Conservation (phyloP, 2,888 invertebrate species). For the Anagyrus pseudococci region DNA sequence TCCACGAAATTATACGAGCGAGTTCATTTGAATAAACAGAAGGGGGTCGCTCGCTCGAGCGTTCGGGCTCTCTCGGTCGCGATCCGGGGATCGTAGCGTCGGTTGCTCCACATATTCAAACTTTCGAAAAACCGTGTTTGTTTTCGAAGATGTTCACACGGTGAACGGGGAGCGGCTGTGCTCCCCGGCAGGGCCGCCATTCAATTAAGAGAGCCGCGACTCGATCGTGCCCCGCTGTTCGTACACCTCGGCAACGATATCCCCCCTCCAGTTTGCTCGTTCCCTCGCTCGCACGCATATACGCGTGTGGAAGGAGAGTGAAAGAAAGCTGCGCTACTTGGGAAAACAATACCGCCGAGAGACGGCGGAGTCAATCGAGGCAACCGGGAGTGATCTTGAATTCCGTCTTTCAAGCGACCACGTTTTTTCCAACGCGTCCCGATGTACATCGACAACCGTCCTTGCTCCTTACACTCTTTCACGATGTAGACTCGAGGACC, state of each 20-base stretch:
- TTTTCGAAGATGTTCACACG: slow-evolving; percentile 38
- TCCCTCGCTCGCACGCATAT: background rate
- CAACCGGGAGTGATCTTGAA: slow-evolving; percentile 26
- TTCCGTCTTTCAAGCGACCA: slow-evolving; percentile 24
- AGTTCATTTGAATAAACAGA: slow-evolving; percentile 35
- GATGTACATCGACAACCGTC: slow-evolving; percentile 33
- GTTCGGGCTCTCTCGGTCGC: background rate
- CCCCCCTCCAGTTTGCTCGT: too few species aligned
- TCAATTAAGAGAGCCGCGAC: slow-evolving; percentile 24
- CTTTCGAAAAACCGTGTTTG: slow-evolving; percentile 36
- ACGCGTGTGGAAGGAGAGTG: too few species aligned
- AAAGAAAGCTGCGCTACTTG: too few species aligned
- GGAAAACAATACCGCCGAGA: background rate
- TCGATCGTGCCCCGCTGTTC: slow-evolving; percentile 11
- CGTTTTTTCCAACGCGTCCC: slow-evolving; percentile 18
- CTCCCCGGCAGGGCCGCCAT: slow-evolving; percentile 3
- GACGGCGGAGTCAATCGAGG: slow-evolving; percentile 16
- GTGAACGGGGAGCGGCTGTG: slow-evolving; percentile 8
- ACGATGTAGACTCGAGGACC: slow-evolving; percentile 7
- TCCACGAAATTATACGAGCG: slow-evolving; percentile 32
- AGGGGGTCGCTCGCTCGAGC: slow-evolving; percentile 10
- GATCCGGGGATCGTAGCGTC: too few species aligned
- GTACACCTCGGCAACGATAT: too few species aligned
- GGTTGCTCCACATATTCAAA: too few species aligned
- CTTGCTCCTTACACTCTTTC: slow-evolving; percentile 2